A percentile compares a stretch with the other conserved stretches of the same genome.
Conservation (phyloP, 2,888 invertebrate genomes). For the Mimumesa dahlbomi region DNA sequence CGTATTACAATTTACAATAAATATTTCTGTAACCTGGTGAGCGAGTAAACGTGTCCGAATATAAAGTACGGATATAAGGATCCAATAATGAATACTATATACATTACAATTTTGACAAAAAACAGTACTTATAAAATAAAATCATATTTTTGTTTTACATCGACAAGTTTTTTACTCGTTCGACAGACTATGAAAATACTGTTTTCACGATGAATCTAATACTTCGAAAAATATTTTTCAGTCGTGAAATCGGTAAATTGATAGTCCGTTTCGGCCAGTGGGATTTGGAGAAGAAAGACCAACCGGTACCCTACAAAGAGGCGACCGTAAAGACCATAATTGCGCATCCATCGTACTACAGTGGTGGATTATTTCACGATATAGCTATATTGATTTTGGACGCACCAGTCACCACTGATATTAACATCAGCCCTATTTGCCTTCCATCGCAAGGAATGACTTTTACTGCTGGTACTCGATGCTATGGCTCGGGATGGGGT, state of each 20-base stretch:
- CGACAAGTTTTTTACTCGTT: too few species aligned
- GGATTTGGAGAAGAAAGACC: slow-evolving; percentile 87
- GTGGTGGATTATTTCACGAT: slow-evolving; percentile 87
- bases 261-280: slow-evolving; percentile 88
- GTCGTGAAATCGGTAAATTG: slow-evolving; percentile 73
- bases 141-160: too few species aligned
- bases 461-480: slow-evolving; percentile 81
- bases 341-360: slow-evolving; percentile 85
- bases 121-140: too few species aligned
- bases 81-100: too few species aligned
- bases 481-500: slow-evolving; percentile 89
- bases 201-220: too few species aligned
- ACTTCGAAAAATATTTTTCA: slow-evolving; percentile 9
- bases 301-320: slow-evolving; percentile 87
- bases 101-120: too few species aligned
- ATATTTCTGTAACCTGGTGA: too few species aligned
- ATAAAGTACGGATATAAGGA: too few species aligned
- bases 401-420: slow-evolving; percentile 83
- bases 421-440: slow-evolving; percentile 87
- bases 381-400: slow-evolving; percentile 87
- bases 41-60: too few species aligned
- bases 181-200: too few species aligned
- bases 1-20: too few species aligned
- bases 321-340: slow-evolving; percentile 82
- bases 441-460: slow-evolving; percentile 82